Percentiles rank a stretch among this genome's conserved stretches.
Evolutionary conservation across 1,140 invertebrate genomes (phyloP).

Genomic region (Diachasma alloeum): DNA sequence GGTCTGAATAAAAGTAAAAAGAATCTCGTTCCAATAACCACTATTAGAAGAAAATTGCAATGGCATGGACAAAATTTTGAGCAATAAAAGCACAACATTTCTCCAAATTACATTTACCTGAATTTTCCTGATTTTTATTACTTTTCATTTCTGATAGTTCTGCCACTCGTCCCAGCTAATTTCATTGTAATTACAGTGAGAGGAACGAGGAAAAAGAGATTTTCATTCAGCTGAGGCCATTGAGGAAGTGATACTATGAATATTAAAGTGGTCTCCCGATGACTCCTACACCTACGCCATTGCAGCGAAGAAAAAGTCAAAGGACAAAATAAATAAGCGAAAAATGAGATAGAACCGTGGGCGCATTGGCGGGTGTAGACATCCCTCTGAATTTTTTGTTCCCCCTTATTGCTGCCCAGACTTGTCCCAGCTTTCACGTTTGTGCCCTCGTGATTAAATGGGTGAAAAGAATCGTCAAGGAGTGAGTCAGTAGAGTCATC

Average conservation of each 20-base stretch:
- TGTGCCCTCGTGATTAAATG: slow-evolving; percentile 35
- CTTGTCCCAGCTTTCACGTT: neutral
- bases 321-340: neutral
- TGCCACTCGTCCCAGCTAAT: neutral
- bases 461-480: slow-evolving; percentile 42
- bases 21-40: too few species aligned
- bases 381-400: neutral
- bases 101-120: too few species aligned
- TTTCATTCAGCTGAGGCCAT: neutral
- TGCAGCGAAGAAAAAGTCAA: neutral
- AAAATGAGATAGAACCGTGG: neutral
- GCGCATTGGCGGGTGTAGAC: neutral
- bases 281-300: neutral
- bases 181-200: neutral
- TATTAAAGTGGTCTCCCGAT: neutral
- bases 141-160: too few species aligned
- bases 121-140: too few species aligned
- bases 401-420: neutral
- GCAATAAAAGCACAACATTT: too few species aligned
- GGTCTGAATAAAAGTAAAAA: too few species aligned
- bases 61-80: too few species aligned
- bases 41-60: too few species aligned
- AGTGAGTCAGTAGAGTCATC: slow-evolving; percentile 40
- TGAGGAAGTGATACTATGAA: neutral
- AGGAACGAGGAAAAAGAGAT: neutral